A percentile compares a stretch with the other conserved stretches of the same genome.
Conservation (phyloP, 1,140 invertebrate genomes). For the Sipha flava region DNA sequence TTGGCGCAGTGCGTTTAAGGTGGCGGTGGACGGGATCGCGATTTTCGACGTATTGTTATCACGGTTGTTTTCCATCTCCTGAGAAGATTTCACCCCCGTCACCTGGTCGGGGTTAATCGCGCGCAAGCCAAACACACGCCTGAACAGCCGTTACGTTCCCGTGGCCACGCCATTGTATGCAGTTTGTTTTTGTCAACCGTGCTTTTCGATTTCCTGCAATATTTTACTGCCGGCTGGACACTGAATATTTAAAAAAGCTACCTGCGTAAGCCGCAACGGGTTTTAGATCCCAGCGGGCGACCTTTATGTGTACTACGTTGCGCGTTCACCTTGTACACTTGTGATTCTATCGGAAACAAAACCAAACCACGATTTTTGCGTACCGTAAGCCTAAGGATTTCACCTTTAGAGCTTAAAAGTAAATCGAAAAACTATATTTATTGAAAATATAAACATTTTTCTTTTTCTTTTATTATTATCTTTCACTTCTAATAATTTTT, state of each 20-base stretch:
- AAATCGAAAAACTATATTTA: conserved; percentile 13
- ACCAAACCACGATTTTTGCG: background rate
- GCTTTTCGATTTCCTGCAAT: background rate
- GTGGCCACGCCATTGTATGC: too few relatives aligned
- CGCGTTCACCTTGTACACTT: background rate
- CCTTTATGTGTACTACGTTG: background rate
- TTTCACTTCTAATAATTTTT: too few relatives aligned
- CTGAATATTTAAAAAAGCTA: conserved; percentile 1
- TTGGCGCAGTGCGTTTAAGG: too few relatives aligned
- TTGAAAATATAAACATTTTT: background rate
- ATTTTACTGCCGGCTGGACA: background rate
- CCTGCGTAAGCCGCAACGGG: background rate
- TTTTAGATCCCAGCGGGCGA: background rate
- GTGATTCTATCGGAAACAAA: background rate
- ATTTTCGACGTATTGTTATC: too few relatives aligned
- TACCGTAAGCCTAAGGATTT: background rate
- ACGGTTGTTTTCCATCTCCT: too few relatives aligned
- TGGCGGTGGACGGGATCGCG: too few relatives aligned
- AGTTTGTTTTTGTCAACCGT: background rate
- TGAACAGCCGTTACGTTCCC: too few relatives aligned
- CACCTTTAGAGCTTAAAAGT: background rate
- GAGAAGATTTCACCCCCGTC: too few relatives aligned
- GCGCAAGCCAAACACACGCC: too few relatives aligned
- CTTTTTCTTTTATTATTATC: background rate
- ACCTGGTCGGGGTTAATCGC: too few relatives aligned